Base-by-base conservation (phyloP, 2,888 invertebrate species). In the Hololepta plana region DNA sequence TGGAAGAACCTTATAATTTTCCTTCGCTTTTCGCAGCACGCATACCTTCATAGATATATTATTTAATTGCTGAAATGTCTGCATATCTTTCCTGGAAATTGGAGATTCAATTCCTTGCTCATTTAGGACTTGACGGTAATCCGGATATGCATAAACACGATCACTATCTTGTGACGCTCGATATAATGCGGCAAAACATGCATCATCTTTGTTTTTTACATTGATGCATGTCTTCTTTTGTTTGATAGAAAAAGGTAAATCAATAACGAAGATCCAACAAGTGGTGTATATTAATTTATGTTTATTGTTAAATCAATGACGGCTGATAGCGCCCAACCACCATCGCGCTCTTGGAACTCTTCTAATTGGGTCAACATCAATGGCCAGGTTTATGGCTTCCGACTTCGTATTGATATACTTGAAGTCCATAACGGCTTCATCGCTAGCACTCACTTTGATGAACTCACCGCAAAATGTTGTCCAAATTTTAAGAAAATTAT, bases 261-360 rank as follows among this genome's bases (percentile, higher is more conserved):
- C 30, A 19, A 44, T 34, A 28, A 42, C 12, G 39, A 39, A 12
- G 38, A 35, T 4, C 34, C 38, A 5, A 26, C 24, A 21, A 37
- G 33, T 4, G 38, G 39, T 13, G 32, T 35, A 21, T 33, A 42
- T 20, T 39, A 34, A 27, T 38, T 41, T 3, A 43, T 39, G 23
- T 40, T 36, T 5, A 43, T 12, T 5, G 28, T 34, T n/a, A 42
- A 11, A 24, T 36, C 38, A 7, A 32, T 27, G 10, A 41, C 32
- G 6, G 23, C 23, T 8, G 26, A 27, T 12, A 44, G 22, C 3
- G 36, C 27, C 39, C 39, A 41, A 1, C 41, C 39, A 9, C 32
- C 34, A 22, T 37, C 33, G 10, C 35, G 27, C 28, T 39, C 37
- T 22, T 43, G 38, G 23, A 42, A 41, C 22, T 41, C 37, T 23